Evolutionary conservation across 23 tunicate species (phyloP).

Genomic region (Ciona savignyi): DNA sequence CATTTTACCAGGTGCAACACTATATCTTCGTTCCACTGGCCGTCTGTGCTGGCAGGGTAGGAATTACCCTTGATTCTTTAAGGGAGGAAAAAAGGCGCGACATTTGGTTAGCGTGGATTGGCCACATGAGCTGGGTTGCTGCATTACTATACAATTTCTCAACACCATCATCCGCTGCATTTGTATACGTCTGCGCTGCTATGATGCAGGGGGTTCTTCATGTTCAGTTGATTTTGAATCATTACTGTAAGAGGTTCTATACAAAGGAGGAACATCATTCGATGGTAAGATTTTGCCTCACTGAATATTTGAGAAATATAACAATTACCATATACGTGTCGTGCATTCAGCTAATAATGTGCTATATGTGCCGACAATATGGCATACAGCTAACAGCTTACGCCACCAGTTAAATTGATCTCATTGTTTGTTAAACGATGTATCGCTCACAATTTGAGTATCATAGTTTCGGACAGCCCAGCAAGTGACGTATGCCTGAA

Average conservation of each 20-base stretch:
- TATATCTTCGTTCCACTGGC: slow-evolving; percentile 61
- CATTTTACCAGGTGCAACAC: slow-evolving; percentile 61
- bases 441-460: no score
- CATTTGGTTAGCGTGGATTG: slow-evolving; percentile 73
- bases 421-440: no score
- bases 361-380: no score
- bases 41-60: slow-evolving; percentile 52
- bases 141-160: slow-evolving; percentile 18
- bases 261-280: slow-evolving; percentile 42
- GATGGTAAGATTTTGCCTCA: slow-evolving; percentile 42
- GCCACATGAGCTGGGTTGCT: slow-evolving; percentile 45
- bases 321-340: no score
- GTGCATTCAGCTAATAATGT: no score
- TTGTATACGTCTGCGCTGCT: slow-evolving; percentile 50
- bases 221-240: slow-evolving; percentile 72
- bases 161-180: slow-evolving; percentile 2
- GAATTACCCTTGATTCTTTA: slow-evolving; percentile 56
- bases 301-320: no score
- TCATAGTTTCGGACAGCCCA: no score
- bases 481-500: no score
- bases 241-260: slow-evolving; percentile 71
- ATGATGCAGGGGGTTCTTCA: slow-evolving; percentile 80
- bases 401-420: no score
- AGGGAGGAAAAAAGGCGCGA: slow-evolving; percentile 44
- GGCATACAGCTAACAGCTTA: no score